These are phyloP conservation scores for Bombus consobrinus DNA, from an alignment of 1,140 invertebrate species.

Conservation along the genomic window DNA sequence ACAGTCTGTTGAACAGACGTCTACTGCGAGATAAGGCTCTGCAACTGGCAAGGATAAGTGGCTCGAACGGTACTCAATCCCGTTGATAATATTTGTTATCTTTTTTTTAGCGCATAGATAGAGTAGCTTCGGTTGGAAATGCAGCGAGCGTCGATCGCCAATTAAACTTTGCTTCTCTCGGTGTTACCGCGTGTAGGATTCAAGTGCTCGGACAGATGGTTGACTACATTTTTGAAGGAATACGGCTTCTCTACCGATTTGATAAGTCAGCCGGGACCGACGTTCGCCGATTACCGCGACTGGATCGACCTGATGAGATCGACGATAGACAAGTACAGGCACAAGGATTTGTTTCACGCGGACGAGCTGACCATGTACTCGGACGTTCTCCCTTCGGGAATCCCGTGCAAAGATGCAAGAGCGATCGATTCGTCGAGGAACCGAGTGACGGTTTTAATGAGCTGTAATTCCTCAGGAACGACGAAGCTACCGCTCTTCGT, in stretches of 20 bases:
- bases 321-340: slow-evolving; percentile 64
- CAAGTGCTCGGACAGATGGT: slow-evolving; percentile 72
- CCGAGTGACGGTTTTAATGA: slow-evolving; percentile 63
- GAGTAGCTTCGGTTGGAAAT: not conserved
- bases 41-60: slow-evolving; percentile 57
- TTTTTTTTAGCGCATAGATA: not conserved
- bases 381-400: slow-evolving; percentile 47
- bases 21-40: slow-evolving; percentile 68
- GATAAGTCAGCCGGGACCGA: slow-evolving; percentile 59
- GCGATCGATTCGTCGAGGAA: not conserved
- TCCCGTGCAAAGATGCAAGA: not conserved
- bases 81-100: not conserved
- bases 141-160: not conserved
- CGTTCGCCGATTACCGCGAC: slow-evolving; percentile 68
- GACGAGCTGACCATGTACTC: slow-evolving; percentile 73
- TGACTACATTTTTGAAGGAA: slow-evolving; percentile 71
- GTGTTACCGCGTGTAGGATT: slow-evolving; percentile 56
- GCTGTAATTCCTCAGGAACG: slow-evolving; percentile 71
- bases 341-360: slow-evolving; percentile 70
- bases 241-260: slow-evolving; percentile 66
- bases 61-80: slow-evolving; percentile 53
- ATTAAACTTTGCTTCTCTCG: not conserved
- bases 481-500: slow-evolving; percentile 73
- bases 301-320: slow-evolving; percentile 73
- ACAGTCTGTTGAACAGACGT: slow-evolving; percentile 61